Base-by-base conservation (phyloP, 2,888 invertebrate species). In the Apomyelois bistriatella region DNA sequence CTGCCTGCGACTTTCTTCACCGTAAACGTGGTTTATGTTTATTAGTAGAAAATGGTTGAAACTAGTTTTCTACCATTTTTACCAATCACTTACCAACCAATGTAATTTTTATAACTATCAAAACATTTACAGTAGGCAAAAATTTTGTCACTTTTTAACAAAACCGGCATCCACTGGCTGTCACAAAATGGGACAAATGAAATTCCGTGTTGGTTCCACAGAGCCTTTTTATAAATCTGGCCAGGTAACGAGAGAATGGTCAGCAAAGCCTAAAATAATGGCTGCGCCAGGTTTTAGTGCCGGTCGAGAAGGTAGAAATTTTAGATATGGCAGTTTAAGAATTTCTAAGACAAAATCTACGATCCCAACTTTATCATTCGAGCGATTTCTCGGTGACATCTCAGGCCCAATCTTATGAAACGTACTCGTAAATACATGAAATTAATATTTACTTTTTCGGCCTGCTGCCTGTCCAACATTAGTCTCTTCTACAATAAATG, bases 261-360 rank as follows among this genome's bases (percentile, higher is more conserved):
- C 81, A 82, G 82, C 82, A 79, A 76, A 79, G 76, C 74, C 78
- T 73, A 74, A 78, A 82, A 78, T 81, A 83, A 82, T 81, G 69
- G 73, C 62, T 64, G 61, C 62, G 63, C 64, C 60, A 57, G 55
- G 53, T 53, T 59, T 55, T 58, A 50, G 37, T 49, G 49, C 10
- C 0, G n/a, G 22, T 52, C 59, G 10, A 7, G 48, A 53, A 69
- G 17, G 50, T 58, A 66, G 60, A 68, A 68, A 43, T 5, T 52
- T 49, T 60, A 62, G 70, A 72, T 35, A 54, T 30, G 61, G 42
- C 46, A 5, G 22, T 22, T 22, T 22, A 22, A 5, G 22, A 5
- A 22, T 22, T 22, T 22, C 22, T 22, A 5, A 22, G 3, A 22
- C 22, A 22, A 22, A 22, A 22, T 22, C 10, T 53, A 13, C n/a